Evolutionary conservation across 2,797 vertebrate species (phyloP).

Genomic region (Pampus argenteus): DNA sequence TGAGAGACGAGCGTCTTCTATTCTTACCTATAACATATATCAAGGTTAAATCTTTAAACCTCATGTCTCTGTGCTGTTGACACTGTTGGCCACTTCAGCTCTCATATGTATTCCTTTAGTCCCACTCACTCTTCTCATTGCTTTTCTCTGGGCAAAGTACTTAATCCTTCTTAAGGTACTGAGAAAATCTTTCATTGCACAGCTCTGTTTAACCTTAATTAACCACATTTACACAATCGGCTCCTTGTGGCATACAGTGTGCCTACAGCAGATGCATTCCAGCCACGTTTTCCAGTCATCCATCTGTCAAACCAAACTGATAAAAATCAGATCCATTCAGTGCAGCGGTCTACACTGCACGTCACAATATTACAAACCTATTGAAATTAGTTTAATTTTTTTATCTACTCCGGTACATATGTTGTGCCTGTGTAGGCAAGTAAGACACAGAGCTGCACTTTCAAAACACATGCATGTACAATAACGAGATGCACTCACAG

Average conservation of each 20-base stretch:
- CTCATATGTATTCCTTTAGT: conserved; percentile 13
- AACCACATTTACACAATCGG: conserved; percentile 28
- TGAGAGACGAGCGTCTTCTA: background rate
- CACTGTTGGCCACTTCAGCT: background rate
- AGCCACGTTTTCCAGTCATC: background rate
- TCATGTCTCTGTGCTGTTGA: background rate
- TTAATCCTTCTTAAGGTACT: conserved; percentile 45
- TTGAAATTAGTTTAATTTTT: background rate
- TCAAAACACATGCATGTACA: conserved; percentile 2
- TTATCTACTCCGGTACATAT: background rate
- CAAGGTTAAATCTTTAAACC: background rate
- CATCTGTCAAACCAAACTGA: too few relatives aligned
- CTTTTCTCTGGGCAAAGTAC: conserved; percentile 5
- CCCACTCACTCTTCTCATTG: background rate
- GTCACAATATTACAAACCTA: background rate
- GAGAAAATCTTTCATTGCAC: conserved; percentile 26
- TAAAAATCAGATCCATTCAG: background rate
- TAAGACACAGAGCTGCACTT: background rate
- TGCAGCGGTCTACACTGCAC: background rate
- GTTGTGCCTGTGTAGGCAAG: background rate
- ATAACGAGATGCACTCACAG: background rate
- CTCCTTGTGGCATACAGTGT: background rate
- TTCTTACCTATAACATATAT: background rate
- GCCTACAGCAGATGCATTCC: background rate
- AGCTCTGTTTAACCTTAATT: conserved; percentile 36